Evolutionary conservation across 2,113 vertebrate genomes (phyloP).

Genomic region (Megatriorchis doriae): DNA sequence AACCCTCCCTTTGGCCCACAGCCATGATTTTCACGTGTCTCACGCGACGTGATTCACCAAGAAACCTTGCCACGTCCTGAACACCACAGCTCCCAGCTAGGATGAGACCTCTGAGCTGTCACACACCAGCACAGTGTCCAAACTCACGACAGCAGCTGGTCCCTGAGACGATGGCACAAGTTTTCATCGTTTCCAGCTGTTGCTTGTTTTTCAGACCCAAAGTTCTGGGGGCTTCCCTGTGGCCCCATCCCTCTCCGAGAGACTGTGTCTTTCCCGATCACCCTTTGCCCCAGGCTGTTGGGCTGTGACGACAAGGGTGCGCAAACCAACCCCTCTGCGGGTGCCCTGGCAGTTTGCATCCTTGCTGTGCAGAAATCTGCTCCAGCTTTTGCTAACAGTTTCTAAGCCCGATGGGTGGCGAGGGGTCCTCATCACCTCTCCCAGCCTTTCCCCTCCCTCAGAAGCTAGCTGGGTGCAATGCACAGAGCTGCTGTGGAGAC

Average conservation of each 20-base stretch:
- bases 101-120: background rate
- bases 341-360: background rate
- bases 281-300: background rate
- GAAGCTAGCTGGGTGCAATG: background rate
- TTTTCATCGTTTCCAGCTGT: background rate
- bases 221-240: background rate
- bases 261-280: background rate
- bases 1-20: background rate
- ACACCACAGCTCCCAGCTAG: background rate
- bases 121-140: background rate
- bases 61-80: background rate
- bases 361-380: background rate
- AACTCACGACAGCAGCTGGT: background rate
- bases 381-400: fast-evolving
- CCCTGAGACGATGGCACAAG: background rate
- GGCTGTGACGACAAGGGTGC: background rate
- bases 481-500: background rate
- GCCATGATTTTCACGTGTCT: background rate
- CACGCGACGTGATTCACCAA: no score
- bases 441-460: background rate
- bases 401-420: fast-evolving
- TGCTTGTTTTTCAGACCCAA: background rate
- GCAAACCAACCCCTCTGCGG: background rate
- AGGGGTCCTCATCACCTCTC: no score
- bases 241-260: background rate